Base-by-base conservation (phyloP, 2,888 invertebrate species). In the Hirtodrosophila alboralis region DNA sequence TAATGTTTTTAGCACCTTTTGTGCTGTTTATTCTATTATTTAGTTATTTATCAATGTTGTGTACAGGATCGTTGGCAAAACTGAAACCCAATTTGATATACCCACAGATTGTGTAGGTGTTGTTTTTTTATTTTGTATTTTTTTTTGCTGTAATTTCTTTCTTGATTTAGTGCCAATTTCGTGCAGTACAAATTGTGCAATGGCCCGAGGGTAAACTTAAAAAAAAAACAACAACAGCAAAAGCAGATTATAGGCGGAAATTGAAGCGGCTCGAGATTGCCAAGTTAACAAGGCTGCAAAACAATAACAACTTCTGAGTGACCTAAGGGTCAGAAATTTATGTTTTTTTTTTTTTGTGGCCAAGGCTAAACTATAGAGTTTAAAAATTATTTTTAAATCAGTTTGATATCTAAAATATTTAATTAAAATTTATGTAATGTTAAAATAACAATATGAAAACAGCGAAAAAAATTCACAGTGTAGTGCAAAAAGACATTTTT, bases 131-230 rank as follows among this genome's bases (percentile, higher is more conserved):
- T 37, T 27, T 28, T 48, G 36, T 52, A 33, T 28, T 33, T 36
- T 41, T 40, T 37, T 47, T 54, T 43, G 27, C 28, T 47, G 47
- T 47, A 59, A 48, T 52, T 59, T 41, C 10, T 56, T 65, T 75
- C 81, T 83, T 81, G 80, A 85, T 81, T 81, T 81, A 81, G 79
- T 79, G 86, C 68, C 86, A 81, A 85, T 81, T 85, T 85, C 53
- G 74, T 63, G 67, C 40, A 47, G 64, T 57, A 75, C n/a, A 83
- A 83, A 79, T 85, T 83, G 68, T 48, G 48, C 56, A 44, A 40
- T 33, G 76, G 80, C 81, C 58, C 58, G 26, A 48, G 71, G 74
- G 60, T 26, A 44, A 61, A 71, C 43, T 74, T 54, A 52, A 66
- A 61, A 77, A 61, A 56, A n/a, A n/a, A n/a, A n/a, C n/a, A n/a